These are phyloP conservation scores for Caenorhabditis drosophilae DNA, from an alignment of 2,888 invertebrate genomes.

Conservation along the genomic window DNA sequence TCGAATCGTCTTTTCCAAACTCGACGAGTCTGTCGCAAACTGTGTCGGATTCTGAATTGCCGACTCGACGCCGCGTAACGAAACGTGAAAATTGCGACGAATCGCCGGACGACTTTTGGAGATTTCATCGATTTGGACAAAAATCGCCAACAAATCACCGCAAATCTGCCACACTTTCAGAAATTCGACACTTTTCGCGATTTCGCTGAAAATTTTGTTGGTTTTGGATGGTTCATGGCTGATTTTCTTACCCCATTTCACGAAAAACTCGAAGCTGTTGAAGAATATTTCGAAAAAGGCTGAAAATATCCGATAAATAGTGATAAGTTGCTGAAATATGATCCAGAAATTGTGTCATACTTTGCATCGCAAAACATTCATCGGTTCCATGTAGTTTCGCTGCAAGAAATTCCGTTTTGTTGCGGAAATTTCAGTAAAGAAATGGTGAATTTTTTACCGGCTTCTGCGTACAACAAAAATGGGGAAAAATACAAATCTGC, in stretches of 20 bases:
- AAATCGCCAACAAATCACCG: slow-evolving; percentile 55
- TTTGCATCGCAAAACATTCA: neutral
- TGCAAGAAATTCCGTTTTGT: neutral
- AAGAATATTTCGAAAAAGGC: slow-evolving; percentile 21
- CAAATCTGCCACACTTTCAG: slow-evolving; percentile 49
- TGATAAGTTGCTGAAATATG: neutral
- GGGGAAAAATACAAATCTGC: neutral
- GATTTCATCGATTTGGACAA: slow-evolving; percentile 54
- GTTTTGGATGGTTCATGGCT: no score
- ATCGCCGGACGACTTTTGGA: slow-evolving; percentile 14
- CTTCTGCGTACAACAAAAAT: slow-evolving; percentile 18
- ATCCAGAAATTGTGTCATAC: neutral
- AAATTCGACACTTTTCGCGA: slow-evolving; percentile 4
- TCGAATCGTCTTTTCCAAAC: neutral
- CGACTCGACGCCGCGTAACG: neutral
- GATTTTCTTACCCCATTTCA: slow-evolving; percentile 17
- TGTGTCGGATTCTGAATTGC: neutral
- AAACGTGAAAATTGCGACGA: neutral
- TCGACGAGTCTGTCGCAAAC: neutral
- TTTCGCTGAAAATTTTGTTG: no score
- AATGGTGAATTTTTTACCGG: no score
- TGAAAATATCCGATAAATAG: neutral
- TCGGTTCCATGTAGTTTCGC: neutral
- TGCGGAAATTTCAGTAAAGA: neutral
- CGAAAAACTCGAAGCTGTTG: slow-evolving; percentile 22